These are phyloP conservation scores for Leucosticte australis DNA, from an alignment of 2,113 vertebrate species.

Conservation along the genomic window DNA sequence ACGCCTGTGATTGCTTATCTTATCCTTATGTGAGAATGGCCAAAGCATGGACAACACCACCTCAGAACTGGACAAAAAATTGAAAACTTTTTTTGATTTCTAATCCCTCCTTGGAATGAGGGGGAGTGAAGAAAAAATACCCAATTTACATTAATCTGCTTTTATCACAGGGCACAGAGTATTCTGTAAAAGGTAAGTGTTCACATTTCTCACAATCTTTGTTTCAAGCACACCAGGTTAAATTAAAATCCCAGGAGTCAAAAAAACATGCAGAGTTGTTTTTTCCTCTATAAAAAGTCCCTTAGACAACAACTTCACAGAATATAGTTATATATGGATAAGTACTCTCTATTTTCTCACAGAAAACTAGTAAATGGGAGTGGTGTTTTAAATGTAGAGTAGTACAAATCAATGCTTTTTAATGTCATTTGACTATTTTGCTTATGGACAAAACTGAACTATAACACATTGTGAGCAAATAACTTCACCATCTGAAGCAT, in stretches of 20 bases:
- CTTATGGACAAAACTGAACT: neutral
- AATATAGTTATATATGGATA: neutral
- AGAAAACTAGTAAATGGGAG: neutral
- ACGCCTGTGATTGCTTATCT: neutral
- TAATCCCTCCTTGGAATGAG: neutral
- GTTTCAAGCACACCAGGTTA: neutral
- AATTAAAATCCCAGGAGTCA: neutral
- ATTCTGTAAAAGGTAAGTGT: neutral
- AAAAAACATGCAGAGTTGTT: neutral
- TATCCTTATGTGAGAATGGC: neutral
- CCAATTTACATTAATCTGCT: neutral
- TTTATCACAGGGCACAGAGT: neutral
- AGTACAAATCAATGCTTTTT: neutral
- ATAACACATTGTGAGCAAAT: neutral
- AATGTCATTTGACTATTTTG: neutral
- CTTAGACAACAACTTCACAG: neutral
- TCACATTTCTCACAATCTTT: neutral
- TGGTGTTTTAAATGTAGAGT: neutral
- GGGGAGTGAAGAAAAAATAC: neutral
- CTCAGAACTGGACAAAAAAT: neutral
- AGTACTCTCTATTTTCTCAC: neutral
- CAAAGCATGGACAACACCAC: neutral
- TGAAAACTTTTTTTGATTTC: fast-evolving
- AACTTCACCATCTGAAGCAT: neutral
- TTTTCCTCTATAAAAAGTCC: neutral